Percentiles rank a stretch among this genome's conserved stretches.
phyloP scores from a whole-genome alignment of 2,113 vertebrate genomes.

The Protomyctophum bolini region DNA sequence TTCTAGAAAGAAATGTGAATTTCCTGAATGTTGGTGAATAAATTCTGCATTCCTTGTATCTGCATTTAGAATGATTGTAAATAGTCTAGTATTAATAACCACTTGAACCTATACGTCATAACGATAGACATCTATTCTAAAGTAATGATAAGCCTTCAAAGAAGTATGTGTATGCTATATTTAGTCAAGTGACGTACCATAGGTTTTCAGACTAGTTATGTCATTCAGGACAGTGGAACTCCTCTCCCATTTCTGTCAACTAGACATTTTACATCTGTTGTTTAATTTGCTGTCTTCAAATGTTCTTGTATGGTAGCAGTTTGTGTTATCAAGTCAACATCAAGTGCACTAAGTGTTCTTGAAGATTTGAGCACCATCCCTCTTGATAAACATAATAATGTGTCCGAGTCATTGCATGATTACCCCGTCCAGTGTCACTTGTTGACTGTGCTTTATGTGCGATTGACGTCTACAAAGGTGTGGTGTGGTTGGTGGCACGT shows the following conservation, averaged over 20 bases:
- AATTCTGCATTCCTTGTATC: background rate
- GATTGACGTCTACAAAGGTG: conserved; percentile 67
- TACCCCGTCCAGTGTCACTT: conserved; percentile 49
- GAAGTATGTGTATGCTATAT: background rate
- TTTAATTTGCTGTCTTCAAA: conserved; percentile 5
- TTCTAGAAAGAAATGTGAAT: background rate
- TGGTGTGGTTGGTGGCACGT: conserved; percentile 65
- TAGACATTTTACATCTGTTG: background rate
- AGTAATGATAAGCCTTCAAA: no score
- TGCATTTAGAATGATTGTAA: background rate
- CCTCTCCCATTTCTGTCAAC: background rate
- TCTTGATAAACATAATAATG: conserved; percentile 71
- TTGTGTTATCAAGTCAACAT: conserved; percentile 13
- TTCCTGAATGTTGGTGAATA: background rate
- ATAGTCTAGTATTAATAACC: background rate
- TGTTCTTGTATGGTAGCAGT: conserved; percentile 4
- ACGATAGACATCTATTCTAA: no score
- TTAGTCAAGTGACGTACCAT: background rate
- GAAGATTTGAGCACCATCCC: conserved; percentile 62
- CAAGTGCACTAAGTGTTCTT: conserved; percentile 33
- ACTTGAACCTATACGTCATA: no score
- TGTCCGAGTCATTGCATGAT: conserved; percentile 41
- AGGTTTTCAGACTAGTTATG: background rate
- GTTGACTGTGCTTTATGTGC: conserved; percentile 34
- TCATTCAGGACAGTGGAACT: background rate